phyloP scores from a whole-genome alignment of 2,113 vertebrate species.

The Symphodus melops region DNA sequence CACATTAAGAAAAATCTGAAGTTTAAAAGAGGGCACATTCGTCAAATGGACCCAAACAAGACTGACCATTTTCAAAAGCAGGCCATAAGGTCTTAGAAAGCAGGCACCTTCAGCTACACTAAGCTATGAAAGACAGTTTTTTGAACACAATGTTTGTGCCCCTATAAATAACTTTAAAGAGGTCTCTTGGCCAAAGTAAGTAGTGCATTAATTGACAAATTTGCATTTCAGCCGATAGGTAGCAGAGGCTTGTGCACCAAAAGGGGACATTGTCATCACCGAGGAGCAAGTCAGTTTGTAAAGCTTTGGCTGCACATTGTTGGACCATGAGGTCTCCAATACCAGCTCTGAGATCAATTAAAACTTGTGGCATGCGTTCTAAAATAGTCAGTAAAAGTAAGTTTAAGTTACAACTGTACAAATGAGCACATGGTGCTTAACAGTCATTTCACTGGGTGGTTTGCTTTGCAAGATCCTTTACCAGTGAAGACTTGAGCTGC shows the following conservation, averaged over 20 bases:
- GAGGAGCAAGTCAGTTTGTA: not conserved
- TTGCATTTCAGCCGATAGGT: not conserved
- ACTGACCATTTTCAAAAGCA: not conserved
- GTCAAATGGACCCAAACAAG: not conserved
- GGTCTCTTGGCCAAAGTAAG: not conserved
- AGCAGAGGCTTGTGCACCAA: not conserved
- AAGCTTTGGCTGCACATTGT: not conserved
- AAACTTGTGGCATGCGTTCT: not conserved
- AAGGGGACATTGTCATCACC: not conserved
- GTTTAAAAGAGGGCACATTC: not conserved
- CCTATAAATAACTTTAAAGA: not conserved
- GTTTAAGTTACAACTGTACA: constrained; percentile 74
- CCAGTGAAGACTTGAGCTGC: constrained; percentile 80
- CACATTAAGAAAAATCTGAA: constrained; percentile 17
- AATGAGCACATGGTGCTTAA: constrained; percentile 67
- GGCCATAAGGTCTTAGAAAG: not conserved
- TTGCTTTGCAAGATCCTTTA: constrained; percentile 81
- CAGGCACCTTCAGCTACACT: not conserved
- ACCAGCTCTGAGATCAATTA: not conserved
- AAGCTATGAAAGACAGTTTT: constrained; percentile 9
- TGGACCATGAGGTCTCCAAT: not conserved
- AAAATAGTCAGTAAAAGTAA: not conserved
- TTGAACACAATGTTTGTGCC: too few relatives aligned
- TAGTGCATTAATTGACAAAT: not conserved
- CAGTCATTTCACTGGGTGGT: constrained; percentile 47